phyloP scores from a whole-genome alignment of 2,888 invertebrate species.

The Aplocera efformata region DNA sequence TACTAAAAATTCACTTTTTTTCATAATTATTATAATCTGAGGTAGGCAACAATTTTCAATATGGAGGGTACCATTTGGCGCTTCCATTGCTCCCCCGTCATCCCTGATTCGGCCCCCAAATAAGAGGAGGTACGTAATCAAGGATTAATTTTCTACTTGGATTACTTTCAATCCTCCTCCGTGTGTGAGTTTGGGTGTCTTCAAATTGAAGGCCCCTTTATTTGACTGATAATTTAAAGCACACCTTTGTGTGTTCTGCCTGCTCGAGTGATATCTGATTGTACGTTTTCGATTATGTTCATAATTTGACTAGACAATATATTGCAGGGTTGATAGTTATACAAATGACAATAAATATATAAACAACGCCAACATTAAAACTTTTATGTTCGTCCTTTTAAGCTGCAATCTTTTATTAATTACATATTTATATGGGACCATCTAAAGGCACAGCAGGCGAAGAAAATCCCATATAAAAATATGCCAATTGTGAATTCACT shows the following conservation, averaged over 20 bases:
- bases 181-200: slow-evolving; percentile 68
- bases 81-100: slow-evolving; percentile 22
- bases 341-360: too few relatives aligned
- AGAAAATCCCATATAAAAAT: too few relatives aligned
- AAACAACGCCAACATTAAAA: too few relatives aligned
- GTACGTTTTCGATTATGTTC: not conserved
- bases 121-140: slow-evolving; percentile 69
- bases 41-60: not conserved
- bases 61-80: slow-evolving; percentile 1
- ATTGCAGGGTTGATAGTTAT: too few relatives aligned
- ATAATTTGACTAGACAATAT: too few relatives aligned
- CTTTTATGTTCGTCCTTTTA: too few relatives aligned
- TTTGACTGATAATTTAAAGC: slow-evolving; percentile 49
- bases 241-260: slow-evolving; percentile 22
- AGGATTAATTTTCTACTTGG: slow-evolving; percentile 79
- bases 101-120: slow-evolving; percentile 46
- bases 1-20: too few relatives aligned
- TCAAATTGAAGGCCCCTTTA: slow-evolving; percentile 61
- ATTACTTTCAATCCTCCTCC: slow-evolving; percentile 77
- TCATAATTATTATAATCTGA: too few relatives aligned
- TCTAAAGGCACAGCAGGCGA: too few relatives aligned
- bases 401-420: too few relatives aligned
- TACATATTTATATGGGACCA: too few relatives aligned
- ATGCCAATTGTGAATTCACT: too few relatives aligned
- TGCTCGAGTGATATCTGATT: slow-evolving; percentile 2